Evolutionary conservation across 1,140 invertebrate species (phyloP), one percentile per base, ranked within the genome.

Genomic region (Neodiprion lecontei): DNA sequence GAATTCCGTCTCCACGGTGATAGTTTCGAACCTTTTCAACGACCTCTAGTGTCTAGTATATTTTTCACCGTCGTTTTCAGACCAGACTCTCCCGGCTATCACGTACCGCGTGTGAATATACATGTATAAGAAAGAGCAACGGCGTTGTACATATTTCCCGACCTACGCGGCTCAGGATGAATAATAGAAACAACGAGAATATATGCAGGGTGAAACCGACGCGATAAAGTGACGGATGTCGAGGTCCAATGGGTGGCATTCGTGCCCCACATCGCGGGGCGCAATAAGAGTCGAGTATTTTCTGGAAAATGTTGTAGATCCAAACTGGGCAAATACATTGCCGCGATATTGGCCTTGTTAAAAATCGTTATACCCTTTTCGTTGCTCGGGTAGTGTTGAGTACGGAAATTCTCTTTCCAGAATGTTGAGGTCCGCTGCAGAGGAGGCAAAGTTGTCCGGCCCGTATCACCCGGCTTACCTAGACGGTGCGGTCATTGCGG

Each of bases 181-280:
- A 61, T 61, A 61, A 61, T 11, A 61, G 53, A 61, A 61, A 61
- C 53, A 61, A 61, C n/a, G 9, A 61, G n/a, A 61, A 61, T 61
- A 61, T 17, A 40, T 5, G 2, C 5, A 40, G 28, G 28, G 28
- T 40, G 28, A 40, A 40, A 40, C 53, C n/a, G 53, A 17, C 4
- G 53, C 53, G n/a, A 17, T 61, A 61, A 61, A 61, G 53, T 61
- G 53, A 61, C 53, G 53, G n/a, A 61, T 61, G 53, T 17, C 53
- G 4, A 8, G 53, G 9, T 12, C 53, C n/a, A 61, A 61, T 61
- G 53, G 7, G 17, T 21, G 17, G 17, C 17, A 21, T 21, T 21
- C 17, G 17, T 21, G 17, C 0, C 17, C 17, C 17, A 21, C 17
- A 21, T 21, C 17, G 17, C 17, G 0, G 53, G 11, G n/a, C n/a